Conservation (phyloP, 2,113 vertebrate genomes). For the Halichoerus grypus region DNA sequence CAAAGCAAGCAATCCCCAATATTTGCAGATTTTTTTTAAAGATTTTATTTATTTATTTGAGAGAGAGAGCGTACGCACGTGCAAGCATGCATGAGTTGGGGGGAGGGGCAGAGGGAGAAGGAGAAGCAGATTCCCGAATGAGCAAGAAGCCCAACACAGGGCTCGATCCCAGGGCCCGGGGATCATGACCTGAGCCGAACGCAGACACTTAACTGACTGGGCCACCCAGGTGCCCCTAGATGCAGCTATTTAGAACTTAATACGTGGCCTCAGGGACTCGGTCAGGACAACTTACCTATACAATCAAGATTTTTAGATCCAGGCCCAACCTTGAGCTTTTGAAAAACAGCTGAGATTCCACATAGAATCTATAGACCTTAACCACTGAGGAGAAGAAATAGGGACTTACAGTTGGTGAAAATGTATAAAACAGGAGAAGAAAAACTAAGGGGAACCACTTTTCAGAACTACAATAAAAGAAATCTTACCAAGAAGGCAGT, state of each 20-base stretch:
- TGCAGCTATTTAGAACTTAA: neutral
- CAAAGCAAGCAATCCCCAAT: neutral
- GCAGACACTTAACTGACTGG: neutral
- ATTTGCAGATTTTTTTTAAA: neutral
- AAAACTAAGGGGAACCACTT: neutral
- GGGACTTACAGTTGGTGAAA: neutral
- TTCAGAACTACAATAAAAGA: neutral
- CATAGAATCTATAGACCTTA: neutral
- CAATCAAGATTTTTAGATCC: neutral
- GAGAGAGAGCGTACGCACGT: neutral
- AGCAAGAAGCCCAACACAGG: neutral
- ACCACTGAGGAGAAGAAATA: neutral
- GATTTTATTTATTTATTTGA: neutral
- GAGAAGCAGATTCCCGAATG: neutral
- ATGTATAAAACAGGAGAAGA: neutral
- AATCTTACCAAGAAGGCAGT: neutral
- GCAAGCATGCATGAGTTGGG: accelerated
- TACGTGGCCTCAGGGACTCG: neutral
- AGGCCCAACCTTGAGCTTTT: neutral
- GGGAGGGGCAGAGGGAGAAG: neutral
- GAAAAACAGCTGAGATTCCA: neutral
- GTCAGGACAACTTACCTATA: neutral
- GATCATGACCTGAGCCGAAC: neutral
- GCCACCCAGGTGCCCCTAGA: neutral
- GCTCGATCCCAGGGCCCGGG: neutral